A percentile compares a stretch with the other conserved stretches of the same genome.
Conservation (phyloP, 1,140 invertebrate genomes). For the Achatina immaculata region DNA sequence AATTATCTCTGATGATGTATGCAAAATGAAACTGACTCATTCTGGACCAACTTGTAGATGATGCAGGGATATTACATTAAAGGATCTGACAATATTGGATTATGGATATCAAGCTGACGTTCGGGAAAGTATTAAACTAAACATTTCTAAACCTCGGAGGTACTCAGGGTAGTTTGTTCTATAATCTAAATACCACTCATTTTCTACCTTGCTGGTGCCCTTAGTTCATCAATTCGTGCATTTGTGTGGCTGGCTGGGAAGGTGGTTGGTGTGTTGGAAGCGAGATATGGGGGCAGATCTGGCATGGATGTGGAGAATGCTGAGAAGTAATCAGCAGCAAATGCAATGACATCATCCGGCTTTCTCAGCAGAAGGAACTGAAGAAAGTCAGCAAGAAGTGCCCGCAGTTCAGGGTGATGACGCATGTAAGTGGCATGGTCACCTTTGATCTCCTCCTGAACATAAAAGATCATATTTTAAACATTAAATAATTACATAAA, state of each 20-base stretch:
- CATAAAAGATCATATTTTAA: conserved; percentile 35
- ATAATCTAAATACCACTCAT: no score
- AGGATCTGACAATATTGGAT: no score
- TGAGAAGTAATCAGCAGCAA: conserved; percentile 71
- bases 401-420: conserved; percentile 69
- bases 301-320: conserved; percentile 67
- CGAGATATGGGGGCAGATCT: conserved; percentile 57
- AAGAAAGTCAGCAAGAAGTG: conserved; percentile 69
- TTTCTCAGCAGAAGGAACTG: conserved; percentile 70
- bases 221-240: conserved; percentile 64
- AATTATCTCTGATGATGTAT: no score
- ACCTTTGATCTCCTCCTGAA: conserved; percentile 67
- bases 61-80: no score
- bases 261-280: conserved; percentile 60
- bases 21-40: no score
- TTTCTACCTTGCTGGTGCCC: conserved; percentile 55
- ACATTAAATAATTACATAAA: conserved; percentile 26
- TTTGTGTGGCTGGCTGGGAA: conserved; percentile 66
- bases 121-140: no score
- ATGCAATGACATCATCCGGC: conserved; percentile 68
- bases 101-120: no score
- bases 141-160: no score
- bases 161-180: no score
- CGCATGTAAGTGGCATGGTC: conserved; percentile 69
- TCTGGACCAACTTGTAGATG: no score